Evolutionary conservation across 2,888 invertebrate genomes (phyloP).

Genomic region (Thera britannica): DNA sequence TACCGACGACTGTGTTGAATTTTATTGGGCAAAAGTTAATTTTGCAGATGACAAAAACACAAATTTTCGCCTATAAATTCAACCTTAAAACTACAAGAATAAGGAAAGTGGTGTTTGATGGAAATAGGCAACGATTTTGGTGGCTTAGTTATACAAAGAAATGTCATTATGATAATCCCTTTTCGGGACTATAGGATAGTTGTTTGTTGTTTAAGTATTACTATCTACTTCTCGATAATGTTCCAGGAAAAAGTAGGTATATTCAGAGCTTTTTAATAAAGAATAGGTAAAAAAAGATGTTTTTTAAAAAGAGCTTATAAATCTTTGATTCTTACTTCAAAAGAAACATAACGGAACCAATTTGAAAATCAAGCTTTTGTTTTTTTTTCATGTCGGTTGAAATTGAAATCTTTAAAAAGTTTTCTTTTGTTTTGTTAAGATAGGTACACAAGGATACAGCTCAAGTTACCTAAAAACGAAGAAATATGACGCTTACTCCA

Average conservation of each 20-base stretch:
- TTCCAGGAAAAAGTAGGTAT: slow-evolving; percentile 6
- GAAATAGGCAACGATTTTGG: slow-evolving; percentile 19
- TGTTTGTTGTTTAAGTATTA: slow-evolving; percentile 53
- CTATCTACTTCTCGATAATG: slow-evolving; percentile 18
- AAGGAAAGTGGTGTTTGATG: slow-evolving; percentile 23
- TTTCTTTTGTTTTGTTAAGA: not conserved
- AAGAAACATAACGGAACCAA: slow-evolving; percentile 12
- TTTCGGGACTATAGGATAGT: slow-evolving; percentile 57
- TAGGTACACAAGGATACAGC: too few species aligned
- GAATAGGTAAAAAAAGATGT: not conserved
- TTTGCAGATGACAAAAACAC: slow-evolving; percentile 45
- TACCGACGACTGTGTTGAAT: slow-evolving; percentile 58
- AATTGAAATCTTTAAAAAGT: not conserved
- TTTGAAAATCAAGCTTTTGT: slow-evolving; percentile 10
- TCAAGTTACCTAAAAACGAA: too few species aligned
- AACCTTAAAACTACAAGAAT: slow-evolving; percentile 23
- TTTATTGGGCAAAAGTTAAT: slow-evolving; percentile 73
- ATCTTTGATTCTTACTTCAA: not conserved
- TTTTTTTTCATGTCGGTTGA: not conserved
- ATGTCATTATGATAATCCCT: slow-evolving; percentile 74
- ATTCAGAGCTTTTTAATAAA: slow-evolving; percentile 1
- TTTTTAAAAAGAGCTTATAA: slow-evolving; percentile 14
- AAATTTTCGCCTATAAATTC: slow-evolving; percentile 13
- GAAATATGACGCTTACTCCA: too few species aligned
- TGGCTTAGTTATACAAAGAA: slow-evolving; percentile 59